Evolutionary conservation across 2,888 invertebrate species (phyloP).

Genomic region (Craniophora ligustri): DNA sequence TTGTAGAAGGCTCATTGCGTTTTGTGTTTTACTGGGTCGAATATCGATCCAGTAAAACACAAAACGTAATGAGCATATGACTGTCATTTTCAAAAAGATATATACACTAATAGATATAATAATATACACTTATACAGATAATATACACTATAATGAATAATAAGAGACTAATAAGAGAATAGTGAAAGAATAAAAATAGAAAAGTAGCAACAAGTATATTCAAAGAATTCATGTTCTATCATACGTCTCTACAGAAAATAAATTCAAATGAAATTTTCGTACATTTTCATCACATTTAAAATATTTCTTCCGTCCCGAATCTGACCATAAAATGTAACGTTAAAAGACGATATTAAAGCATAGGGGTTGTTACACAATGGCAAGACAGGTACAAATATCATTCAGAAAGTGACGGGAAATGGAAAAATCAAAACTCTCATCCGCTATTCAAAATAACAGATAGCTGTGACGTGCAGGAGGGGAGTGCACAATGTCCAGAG

Average conservation of each 20-base stretch:
- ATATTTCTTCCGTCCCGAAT: constrained; percentile 24
- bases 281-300: constrained; percentile 27
- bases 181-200: too few relatives aligned
- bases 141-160: too few relatives aligned
- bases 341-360: constrained; percentile 75
- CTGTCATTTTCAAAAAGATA: too few relatives aligned
- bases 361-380: constrained; percentile 70
- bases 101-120: too few relatives aligned
- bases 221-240: too few relatives aligned
- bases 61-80: too few relatives aligned
- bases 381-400: constrained; percentile 64
- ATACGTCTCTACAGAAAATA: constrained; percentile 13
- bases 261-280: constrained; percentile 13
- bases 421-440: constrained; percentile 80
- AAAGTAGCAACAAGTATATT: too few relatives aligned
- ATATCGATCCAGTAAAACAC: too few relatives aligned
- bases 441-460: constrained; percentile 72
- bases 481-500: constrained; percentile 59
- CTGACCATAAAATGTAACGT: constrained; percentile 63
- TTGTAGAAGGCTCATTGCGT: too few relatives aligned
- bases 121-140: too few relatives aligned
- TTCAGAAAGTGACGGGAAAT: constrained; percentile 79
- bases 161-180: too few relatives aligned
- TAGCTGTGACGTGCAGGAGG: constrained; percentile 59
- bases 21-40: too few relatives aligned